Conservation (phyloP, 2,113 vertebrate genomes). For the Nycticebus coucang region DNA sequence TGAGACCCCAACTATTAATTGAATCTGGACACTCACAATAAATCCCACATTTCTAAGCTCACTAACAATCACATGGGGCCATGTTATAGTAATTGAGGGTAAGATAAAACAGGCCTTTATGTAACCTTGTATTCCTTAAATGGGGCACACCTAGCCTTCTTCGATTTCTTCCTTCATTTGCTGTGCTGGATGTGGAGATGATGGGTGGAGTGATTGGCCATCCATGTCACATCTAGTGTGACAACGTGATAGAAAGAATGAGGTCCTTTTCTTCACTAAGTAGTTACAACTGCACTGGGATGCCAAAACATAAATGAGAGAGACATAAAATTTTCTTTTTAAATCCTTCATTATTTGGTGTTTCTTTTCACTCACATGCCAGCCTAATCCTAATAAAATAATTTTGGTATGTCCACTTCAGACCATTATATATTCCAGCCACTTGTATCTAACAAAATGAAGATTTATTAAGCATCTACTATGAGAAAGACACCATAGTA, state of each 20-base stretch:
- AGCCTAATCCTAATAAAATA: not conserved
- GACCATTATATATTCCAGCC: not conserved
- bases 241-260: not conserved
- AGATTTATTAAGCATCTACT: not conserved
- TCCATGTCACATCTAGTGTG: not conserved
- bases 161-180: not conserved
- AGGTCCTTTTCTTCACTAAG: not conserved
- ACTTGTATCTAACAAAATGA: conserved; percentile 31
- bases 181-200: not conserved
- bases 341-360: not conserved
- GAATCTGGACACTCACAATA: not conserved
- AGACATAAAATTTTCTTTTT: not conserved
- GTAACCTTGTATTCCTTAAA: not conserved
- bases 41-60: not conserved
- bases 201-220: not conserved
- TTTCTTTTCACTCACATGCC: not conserved
- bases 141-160: not conserved
- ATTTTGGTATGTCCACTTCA: not conserved
- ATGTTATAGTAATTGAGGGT: not conserved
- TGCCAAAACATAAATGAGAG: not conserved
- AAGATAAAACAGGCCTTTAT: not conserved
- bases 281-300: not conserved
- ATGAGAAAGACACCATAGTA: not conserved
- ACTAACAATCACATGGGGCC: not conserved
- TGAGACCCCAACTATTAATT: not conserved